A percentile compares a stretch with the other conserved stretches of the same genome.
phyloP scores from a whole-genome alignment of 2,797 vertebrate genomes.

The Gobio occitaniae region DNA sequence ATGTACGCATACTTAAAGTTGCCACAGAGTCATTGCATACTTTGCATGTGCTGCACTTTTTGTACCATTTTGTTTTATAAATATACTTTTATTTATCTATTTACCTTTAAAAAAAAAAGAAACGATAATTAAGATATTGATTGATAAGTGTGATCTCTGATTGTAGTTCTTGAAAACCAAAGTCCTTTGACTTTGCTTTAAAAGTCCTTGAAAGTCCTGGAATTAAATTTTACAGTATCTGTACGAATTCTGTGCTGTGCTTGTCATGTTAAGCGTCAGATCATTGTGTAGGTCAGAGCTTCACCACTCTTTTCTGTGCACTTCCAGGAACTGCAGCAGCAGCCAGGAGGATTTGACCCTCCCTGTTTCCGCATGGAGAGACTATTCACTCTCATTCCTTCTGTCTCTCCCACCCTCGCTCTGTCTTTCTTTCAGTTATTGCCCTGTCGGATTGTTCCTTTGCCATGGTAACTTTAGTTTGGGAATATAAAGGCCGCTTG shows the following conservation, averaged over 20 bases:
- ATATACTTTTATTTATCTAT: neutral
- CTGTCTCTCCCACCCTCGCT: conserved; percentile 62
- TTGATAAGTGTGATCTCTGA: neutral
- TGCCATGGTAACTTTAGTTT: conserved; percentile 75
- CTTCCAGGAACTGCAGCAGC: conserved; percentile 69
- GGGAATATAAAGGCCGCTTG: conserved; percentile 62
- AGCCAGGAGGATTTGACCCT: conserved; percentile 52
- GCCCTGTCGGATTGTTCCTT: conserved; percentile 56
- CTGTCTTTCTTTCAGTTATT: conserved; percentile 53
- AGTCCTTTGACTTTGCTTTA: too few species aligned
- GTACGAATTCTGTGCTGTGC: neutral
- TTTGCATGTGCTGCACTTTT: too few species aligned
- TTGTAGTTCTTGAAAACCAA: neutral
- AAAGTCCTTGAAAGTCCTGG: neutral
- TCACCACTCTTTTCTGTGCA: conserved; percentile 57
- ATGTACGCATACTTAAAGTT: too few species aligned
- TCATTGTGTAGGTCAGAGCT: conserved; percentile 12
- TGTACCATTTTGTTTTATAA: too few species aligned
- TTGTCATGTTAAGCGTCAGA: conserved; percentile 4
- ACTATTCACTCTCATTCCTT: conserved; percentile 65
- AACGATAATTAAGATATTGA: neutral
- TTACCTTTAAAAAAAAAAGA: neutral
- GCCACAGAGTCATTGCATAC: too few species aligned
- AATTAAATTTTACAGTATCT: neutral
- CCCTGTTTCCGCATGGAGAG: conserved; percentile 56